A percentile compares a stretch with the other conserved stretches of the same genome.
Conservation (phyloP, 2,113 vertebrate genomes). For the Otus sunia region DNA sequence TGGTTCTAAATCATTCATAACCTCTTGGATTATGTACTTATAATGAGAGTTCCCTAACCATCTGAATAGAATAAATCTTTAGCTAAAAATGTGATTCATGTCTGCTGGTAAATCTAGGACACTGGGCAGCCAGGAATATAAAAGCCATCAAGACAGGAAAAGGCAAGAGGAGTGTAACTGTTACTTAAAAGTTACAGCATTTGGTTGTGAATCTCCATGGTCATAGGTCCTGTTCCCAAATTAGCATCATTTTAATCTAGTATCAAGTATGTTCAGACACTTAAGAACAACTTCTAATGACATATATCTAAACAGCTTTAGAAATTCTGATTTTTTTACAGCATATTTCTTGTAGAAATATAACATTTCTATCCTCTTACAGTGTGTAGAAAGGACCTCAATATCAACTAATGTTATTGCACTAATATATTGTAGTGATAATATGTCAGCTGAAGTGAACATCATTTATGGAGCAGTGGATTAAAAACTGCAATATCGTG, state of each 20-base stretch:
- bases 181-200: neutral
- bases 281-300: neutral
- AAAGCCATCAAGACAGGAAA: neutral
- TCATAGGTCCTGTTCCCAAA: neutral
- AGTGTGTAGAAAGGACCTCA: neutral
- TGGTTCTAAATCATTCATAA: neutral
- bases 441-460: neutral
- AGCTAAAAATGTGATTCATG: neutral
- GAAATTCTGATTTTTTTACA: neutral
- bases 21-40: neutral
- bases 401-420: neutral
- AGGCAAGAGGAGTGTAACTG: neutral
- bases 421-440: neutral
- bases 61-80: neutral
- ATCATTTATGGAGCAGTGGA: neutral
- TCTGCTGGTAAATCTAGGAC: neutral
- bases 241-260: neutral
- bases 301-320: neutral
- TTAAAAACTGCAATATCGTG: neutral
- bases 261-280: neutral
- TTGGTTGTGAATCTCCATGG: neutral
- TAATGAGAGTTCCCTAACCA: neutral
- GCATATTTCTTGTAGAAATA: neutral
- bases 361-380: neutral
- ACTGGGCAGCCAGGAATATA: neutral